Base-by-base conservation (phyloP, 2,888 invertebrate species). In the Gymnosoma rotundatum region DNA sequence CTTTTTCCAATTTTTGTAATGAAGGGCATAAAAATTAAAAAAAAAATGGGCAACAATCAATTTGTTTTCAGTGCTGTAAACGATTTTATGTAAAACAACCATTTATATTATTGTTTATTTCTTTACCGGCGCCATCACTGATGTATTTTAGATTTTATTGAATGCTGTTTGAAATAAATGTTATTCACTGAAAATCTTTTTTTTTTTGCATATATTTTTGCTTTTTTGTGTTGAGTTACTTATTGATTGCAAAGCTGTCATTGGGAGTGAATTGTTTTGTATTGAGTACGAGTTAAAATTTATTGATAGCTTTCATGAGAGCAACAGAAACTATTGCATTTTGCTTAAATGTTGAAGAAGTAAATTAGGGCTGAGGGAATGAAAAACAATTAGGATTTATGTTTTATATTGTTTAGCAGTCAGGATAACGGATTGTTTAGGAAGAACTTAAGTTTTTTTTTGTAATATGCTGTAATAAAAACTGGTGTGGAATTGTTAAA, bases 101-200 rank as follows among this genome's bases (percentile, higher is more conserved):
- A 66, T 66, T 58, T 48, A 36, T 48, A 36, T 66, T 73, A 21
- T 18, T 50, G n/a, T 16, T 42, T 42, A 42, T 74, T 64, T 50
- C 54, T 56, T 64, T 38, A 50, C 7, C 1, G 72, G 16, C 64
- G 64, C 70, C 50, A 12, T 38, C n/a, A 78, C 58, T 78, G 56
- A 63, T 78, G 54, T 54, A 63, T 6, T 63, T 70, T 48, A 3
- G 56, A 9, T 69, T 58, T 12, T 36, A 56, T 32, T 70, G 52
- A 14, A 63, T 63, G 54, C 61, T 73, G 45, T 14, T 69, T 73
- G 45, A 56, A 76, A 76, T 76, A 81, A 70, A 76, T 76, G 69
- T 69, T 63, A 70, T 69, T 61, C 69, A 74, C 58, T 64, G 70
- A 45, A 58, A 50, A 20, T 80, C 60, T 52, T 60, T 50, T 54